Conservation (phyloP, 2,797 vertebrate genomes). For the Sebastes itinus region DNA sequence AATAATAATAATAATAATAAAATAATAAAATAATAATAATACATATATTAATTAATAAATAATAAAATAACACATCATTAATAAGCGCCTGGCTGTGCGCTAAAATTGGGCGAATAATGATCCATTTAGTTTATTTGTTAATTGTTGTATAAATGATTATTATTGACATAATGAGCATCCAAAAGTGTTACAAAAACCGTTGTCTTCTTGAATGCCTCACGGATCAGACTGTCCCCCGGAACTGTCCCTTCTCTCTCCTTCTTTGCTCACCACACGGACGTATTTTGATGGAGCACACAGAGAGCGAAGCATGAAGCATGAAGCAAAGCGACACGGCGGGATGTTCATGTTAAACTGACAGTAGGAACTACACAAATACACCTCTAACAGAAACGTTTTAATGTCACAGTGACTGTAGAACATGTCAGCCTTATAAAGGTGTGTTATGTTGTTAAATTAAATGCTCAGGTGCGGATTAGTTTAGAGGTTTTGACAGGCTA, state of each 20-base stretch:
- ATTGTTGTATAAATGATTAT: not conserved
- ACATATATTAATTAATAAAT: no score
- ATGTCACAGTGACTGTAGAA: not conserved
- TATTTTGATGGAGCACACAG: conserved; percentile 63
- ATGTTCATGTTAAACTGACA: rapidly evolving
- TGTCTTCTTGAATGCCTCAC: conserved; percentile 34
- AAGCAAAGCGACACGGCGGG: not conserved
- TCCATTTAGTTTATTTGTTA: not conserved
- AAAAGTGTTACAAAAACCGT: not conserved
- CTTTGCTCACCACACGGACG: conserved; percentile 5
- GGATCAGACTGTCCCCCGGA: conserved; percentile 3
- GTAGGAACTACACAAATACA: not conserved
- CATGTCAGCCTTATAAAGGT: rapidly evolving
- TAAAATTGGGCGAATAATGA: not conserved
- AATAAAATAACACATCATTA: no score
- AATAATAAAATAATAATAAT: no score
- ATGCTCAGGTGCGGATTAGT: not conserved
- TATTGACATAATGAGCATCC: not conserved
- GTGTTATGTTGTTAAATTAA: not conserved
- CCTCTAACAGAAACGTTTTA: not conserved
- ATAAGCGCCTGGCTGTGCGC: not conserved
- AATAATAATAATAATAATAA: no score
- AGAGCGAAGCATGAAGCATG: not conserved
- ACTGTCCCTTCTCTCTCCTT: not conserved
- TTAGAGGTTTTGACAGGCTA: not conserved